Conservation (phyloP, 2,797 vertebrate genomes). For the Tapera naevia region DNA sequence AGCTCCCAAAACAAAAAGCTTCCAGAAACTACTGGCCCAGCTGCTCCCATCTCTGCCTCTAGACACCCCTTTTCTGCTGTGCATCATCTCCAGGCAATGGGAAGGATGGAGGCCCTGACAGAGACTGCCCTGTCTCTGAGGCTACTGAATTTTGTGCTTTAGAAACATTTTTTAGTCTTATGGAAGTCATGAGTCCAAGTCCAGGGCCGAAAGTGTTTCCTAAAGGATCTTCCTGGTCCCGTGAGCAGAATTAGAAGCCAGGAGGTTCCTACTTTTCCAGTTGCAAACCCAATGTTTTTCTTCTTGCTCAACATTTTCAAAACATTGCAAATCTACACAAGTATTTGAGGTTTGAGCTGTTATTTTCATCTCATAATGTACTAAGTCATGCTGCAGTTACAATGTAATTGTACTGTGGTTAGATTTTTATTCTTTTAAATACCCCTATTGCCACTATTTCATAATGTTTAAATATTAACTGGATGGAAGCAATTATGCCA, state of each 20-base stretch:
- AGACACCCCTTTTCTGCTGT: neutral
- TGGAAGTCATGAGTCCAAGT: neutral
- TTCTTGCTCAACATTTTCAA: neutral
- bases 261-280: neutral
- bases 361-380: neutral
- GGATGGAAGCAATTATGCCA: neutral
- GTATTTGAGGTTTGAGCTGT: neutral
- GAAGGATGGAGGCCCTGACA: neutral
- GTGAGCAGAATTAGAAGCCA: neutral
- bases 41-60: neutral
- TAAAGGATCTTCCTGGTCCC: neutral
- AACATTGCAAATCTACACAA: neutral
- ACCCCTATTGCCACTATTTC: neutral
- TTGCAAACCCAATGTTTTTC: neutral
- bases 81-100: rapidly evolving
- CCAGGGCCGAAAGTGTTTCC: neutral
- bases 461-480: neutral
- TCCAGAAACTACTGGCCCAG: neutral
- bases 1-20: neutral
- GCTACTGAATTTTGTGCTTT: neutral
- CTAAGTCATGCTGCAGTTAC: neutral
- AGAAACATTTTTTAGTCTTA: neutral
- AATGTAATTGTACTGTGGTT: neutral
- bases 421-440: neutral
- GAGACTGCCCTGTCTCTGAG: neutral